These are phyloP conservation scores for Limnodromus scolopaceus DNA, from an alignment of 2,797 vertebrate species.

Conservation along the genomic window DNA sequence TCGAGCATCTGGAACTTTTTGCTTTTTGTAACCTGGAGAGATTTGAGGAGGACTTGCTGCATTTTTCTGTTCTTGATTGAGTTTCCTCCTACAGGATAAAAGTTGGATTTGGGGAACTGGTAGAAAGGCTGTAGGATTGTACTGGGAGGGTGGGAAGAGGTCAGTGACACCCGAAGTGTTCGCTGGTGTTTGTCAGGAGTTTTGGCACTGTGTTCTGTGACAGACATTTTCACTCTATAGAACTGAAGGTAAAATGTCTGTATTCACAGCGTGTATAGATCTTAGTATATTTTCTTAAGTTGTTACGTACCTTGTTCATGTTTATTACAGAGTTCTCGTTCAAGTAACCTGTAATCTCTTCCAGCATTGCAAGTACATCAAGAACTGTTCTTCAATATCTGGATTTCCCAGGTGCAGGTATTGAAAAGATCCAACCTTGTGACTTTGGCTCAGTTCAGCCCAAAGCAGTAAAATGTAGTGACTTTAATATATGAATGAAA, in stretches of 20 bases:
- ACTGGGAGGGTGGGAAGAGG: neutral
- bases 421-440: neutral
- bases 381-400: neutral
- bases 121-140: neutral
- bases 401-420: neutral
- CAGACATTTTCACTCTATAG: neutral
- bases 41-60: neutral
- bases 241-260: neutral
- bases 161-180: fast-evolving
- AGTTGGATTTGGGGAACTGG: neutral
- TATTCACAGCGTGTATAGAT: neutral
- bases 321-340: neutral
- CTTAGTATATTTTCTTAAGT: neutral
- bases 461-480: neutral
- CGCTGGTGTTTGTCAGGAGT: neutral
- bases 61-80: neutral
- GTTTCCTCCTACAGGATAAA: neutral
- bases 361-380: neutral
- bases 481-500: neutral
- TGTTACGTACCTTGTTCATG: neutral
- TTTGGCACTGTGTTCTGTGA: neutral
- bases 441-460: neutral
- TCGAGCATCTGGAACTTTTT: neutral
- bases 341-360: neutral
- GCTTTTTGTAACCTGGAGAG: neutral